Base-by-base conservation (phyloP, 30 jellyfish, hydroid and myxozoan genomes). In the Aurelia coerulea region DNA sequence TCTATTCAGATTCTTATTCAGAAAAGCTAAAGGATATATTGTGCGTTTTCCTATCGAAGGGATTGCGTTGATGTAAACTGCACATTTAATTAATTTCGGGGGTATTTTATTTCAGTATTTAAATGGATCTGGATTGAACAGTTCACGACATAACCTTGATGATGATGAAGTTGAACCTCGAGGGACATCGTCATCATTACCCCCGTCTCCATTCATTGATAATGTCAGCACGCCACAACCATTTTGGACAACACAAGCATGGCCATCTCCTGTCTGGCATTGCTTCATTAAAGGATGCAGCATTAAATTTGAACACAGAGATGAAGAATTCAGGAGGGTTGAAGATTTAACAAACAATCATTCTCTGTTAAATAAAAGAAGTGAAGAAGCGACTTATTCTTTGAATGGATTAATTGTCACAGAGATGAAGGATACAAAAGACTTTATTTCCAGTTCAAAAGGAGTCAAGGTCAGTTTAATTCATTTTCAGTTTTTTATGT, bases 181-280 rank as follows among this genome's bases (percentile, higher is more conserved):
- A 3, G 83, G 67, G 15, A 65, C 95, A 5, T 18, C 95, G 7
- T 62, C 94, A 3, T 87, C 98, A 1, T 56, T 87, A 52, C 97
- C 99, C 13, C 91, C 95, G 58, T 94, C 99, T 15, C 99, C 99
- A 9, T 94, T 88, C 81, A 78, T 94, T 29, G 97, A 94, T 94
- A 94, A 88, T 73, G 92, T 94, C 18, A 96, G 92, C 75, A 94
- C 99, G 0, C 99, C 99, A 7, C 91, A 73, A 54, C 95, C 99
- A 6, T 94, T 88, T 79, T 94, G 97, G 95, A 96, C 97, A 10
- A 79, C 99, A 19, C 97, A 88, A 72, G 93, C 91, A 31, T 94
- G 99, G 99, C 99, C 99, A 2, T 73, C 99, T 34, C 99, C 99
- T 54, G 96, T 89, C 76, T 94, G 99, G 99, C 93, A 89, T 71